Base-by-base conservation (phyloP, 2,797 vertebrate genomes). In the Halcyon badia region DNA sequence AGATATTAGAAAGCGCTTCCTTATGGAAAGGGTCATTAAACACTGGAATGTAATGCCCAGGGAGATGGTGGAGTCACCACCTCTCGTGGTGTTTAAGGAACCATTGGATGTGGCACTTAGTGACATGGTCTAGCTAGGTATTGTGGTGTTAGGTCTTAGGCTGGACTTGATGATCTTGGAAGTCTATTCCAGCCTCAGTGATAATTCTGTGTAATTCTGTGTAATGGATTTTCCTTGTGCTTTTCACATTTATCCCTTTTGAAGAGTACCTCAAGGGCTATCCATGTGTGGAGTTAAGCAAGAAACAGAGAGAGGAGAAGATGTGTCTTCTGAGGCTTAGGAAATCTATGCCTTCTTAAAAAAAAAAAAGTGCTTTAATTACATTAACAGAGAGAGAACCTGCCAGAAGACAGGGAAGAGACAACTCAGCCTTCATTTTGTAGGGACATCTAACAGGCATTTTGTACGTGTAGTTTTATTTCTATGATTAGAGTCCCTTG, bases 401-500 rank as follows among this genome's bases (percentile, higher is more conserved):
- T 68, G 18, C 6, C 21, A 57, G 30, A 37, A 37, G 26, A 17
- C 8, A 70, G 15, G 33, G 31, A 5, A 33, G 7, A 73, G 10
- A 37, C 5, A 42, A 14, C 4, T 5, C n/a, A 48, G 21, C 4
- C 30, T 37, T 33, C 35, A 11, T 42, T 56, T 30, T 6, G 5
- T 26, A 51, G n/a, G 28, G 6, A 10, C 72, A 39, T 46, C 37
- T 51, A 21, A 9, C 5, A 30, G 28, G 24, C 4, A 28, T 22
- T 62, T 44, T 49, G 28, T 7, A 56, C 20, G 3, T 0, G 4
- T 1, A 30, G 4, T 33, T 85, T 68, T n/a, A 39, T 94, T 48
- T 25, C 0, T 2, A 6, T 35, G 25, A 22, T 8, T 3, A 2
- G 8, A 66, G 7, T 65, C 18, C 44, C 10, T 24, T 33, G 65